These are phyloP conservation scores for Drosophila hamatofila DNA, from an alignment of 2,888 invertebrate genomes.

Conservation along the genomic window DNA sequence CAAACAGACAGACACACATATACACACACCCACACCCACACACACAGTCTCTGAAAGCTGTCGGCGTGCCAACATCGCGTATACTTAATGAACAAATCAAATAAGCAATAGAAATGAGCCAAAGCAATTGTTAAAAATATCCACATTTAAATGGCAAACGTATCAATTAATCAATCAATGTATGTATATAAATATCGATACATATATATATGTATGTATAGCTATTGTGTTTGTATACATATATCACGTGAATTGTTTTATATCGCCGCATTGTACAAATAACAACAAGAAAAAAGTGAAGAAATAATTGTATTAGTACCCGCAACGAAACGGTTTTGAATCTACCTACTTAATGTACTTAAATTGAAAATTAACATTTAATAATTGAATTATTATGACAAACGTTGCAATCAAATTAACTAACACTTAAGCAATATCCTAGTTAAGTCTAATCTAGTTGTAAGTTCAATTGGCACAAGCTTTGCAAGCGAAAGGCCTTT, in stretches of 20 bases:
- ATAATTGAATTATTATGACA: slow-evolving; percentile 23
- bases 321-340: slow-evolving; percentile 33
- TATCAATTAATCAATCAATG: slow-evolving; percentile 56
- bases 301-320: slow-evolving; percentile 38
- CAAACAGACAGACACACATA: slow-evolving; percentile 2
- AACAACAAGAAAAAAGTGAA: slow-evolving; percentile 8
- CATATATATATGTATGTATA: slow-evolving; percentile 19
- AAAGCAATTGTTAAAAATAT: slow-evolving; percentile 67
- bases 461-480: slow-evolving; percentile 40
- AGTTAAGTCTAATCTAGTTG: slow-evolving; percentile 43
- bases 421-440: slow-evolving; percentile 54
- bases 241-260: slow-evolving; percentile 44
- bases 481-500: slow-evolving; percentile 27
- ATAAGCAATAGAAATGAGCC: slow-evolving; percentile 52
- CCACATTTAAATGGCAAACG: slow-evolving; percentile 53
- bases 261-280: slow-evolving; percentile 66
- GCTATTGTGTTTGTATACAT: slow-evolving; percentile 13
- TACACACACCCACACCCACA: slow-evolving; percentile 8
- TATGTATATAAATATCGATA: slow-evolving; percentile 13
- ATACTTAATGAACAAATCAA: slow-evolving; percentile 48
- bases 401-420: slow-evolving; percentile 53
- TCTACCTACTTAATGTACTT: slow-evolving; percentile 47
- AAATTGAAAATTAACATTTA: slow-evolving; percentile 31
- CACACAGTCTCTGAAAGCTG: slow-evolving; percentile 11
- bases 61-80: slow-evolving; percentile 44